Base-by-base conservation (phyloP, 2,888 invertebrate genomes). In the Nephrocerus scutellatus region DNA sequence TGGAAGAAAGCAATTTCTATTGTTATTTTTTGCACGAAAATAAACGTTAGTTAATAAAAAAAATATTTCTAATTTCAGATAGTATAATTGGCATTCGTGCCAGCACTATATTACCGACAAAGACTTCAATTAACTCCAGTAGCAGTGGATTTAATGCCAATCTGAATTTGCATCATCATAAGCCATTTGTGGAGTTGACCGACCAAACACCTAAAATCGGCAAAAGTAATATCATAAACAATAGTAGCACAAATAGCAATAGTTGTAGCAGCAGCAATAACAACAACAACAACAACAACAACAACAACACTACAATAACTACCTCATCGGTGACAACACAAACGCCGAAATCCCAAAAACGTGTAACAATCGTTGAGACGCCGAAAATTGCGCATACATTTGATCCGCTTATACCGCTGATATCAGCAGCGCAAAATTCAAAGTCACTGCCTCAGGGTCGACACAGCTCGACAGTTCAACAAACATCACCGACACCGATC, bases 81-180 rank as follows among this genome's bases (percentile, higher is more conserved):
- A 68, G 65, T 46, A 61, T 67, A 38, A 66, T 68, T 46, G 67
- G 68, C 38, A 65, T 68, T 39, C 62, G 65, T 30, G 52, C 59
- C 28, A 58, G 55, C 29, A 56, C 46, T 39, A 54, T 57, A 32
- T 44, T 56, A 37, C 53, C 55, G 14, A 34, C 47, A 21, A 21
- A 43, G 41, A 8, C 13, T 12, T 24, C n/a, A 24, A 12, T 6
- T 4, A 8, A 24, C n/a, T 24, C 6, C 23, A 23, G 12, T 12
- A n/a, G 13, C 28, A 24, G 16, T 43, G 16, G 36, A 38, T 36
- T 31, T 45, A 23, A 10, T 45, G 36, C 43, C 48, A 30, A 14
- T 29, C 13, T 40, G 38, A n/a, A n/a, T n/a, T n/a, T n/a, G 15
- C 50, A 57, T 39, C 60, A 62, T 38, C 59, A 60, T 31, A 59